Conservation (phyloP, 2,797 vertebrate genomes). For the Saguinus oedipus region DNA sequence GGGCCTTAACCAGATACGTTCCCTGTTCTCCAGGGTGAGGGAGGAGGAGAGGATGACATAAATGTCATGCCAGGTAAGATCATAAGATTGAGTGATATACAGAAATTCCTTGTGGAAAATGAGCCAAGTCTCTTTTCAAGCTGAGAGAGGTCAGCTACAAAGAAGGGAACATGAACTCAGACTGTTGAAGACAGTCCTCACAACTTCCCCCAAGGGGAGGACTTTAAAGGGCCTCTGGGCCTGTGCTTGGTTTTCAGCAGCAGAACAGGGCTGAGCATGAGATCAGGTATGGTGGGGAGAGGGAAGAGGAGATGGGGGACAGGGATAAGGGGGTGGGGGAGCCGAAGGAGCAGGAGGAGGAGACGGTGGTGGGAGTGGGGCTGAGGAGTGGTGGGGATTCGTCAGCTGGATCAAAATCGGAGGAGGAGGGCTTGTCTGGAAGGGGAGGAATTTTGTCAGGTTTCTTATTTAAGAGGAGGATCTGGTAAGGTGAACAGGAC, state of each 20-base stretch:
- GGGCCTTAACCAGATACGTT: neutral
- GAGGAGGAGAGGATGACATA: neutral
- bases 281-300: neutral
- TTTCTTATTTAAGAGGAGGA: neutral
- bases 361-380: neutral
- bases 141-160: neutral
- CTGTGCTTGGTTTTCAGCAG: neutral
- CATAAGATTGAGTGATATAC: neutral
- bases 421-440: neutral
- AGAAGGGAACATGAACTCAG: neutral
- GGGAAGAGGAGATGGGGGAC: neutral
- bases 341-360: neutral
- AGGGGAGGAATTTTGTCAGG: neutral
- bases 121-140: neutral
- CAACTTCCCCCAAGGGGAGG: neutral
- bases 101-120: neutral
- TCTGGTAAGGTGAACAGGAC: neutral
- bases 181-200: neutral
- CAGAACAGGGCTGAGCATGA: neutral
- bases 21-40: neutral
- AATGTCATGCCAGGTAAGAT: neutral
- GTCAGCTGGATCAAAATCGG: neutral
- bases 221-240: neutral
- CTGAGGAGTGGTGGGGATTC: neutral
- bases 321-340: neutral